These are phyloP conservation scores for Drosophila murphyi DNA, from an alignment of 1,140 invertebrate species.

Conservation along the genomic window DNA sequence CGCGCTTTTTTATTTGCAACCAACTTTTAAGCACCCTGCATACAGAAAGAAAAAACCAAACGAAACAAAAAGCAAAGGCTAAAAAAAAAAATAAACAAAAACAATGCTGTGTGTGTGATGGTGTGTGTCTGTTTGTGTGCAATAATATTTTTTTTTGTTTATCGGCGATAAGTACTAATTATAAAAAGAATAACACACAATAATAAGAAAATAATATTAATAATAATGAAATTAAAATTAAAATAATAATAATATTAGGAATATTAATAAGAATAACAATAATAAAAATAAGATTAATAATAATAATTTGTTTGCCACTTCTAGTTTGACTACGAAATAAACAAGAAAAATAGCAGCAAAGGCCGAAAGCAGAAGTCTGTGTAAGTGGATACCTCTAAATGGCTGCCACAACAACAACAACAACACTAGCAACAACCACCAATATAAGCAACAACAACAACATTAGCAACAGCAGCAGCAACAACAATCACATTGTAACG, in stretches of 20 bases:
- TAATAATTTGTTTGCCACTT: slow-evolving; percentile 7
- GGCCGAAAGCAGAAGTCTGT: slow-evolving; percentile 22
- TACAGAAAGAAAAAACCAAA: slow-evolving; percentile 39
- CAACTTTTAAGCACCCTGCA: slow-evolving; percentile 42
- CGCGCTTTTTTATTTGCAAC: slow-evolving; percentile 42
- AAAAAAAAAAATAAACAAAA: slow-evolving; percentile 50
- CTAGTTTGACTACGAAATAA: slow-evolving; percentile 20
- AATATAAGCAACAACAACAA: slow-evolving; percentile 63
- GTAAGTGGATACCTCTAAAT: slow-evolving; percentile 77
- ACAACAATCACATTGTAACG: slow-evolving; percentile 65
- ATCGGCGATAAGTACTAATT: slow-evolving; percentile 4
- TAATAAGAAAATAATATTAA: slow-evolving; percentile 5
- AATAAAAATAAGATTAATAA: slow-evolving; percentile 6
- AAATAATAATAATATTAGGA: slow-evolving; percentile 11
- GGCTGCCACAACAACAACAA: slow-evolving; percentile 79
- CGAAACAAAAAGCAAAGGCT: slow-evolving; percentile 17
- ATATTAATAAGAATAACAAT: slow-evolving; percentile 17
- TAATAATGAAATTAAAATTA: slow-evolving; percentile 13
- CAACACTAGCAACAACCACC: slow-evolving; percentile 69
- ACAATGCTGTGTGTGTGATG: slow-evolving; percentile 28
- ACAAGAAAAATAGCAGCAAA: slow-evolving; percentile 40
- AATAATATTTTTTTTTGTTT: slow-evolving; percentile 29
- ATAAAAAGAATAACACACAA: slow-evolving; percentile 4
- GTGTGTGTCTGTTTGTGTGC: not conserved
- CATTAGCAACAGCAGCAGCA: slow-evolving; percentile 41